A percentile compares a stretch with the other conserved stretches of the same genome.
phyloP scores from a whole-genome alignment of 2,113 vertebrate species.

The Thunnus maccoyii region DNA sequence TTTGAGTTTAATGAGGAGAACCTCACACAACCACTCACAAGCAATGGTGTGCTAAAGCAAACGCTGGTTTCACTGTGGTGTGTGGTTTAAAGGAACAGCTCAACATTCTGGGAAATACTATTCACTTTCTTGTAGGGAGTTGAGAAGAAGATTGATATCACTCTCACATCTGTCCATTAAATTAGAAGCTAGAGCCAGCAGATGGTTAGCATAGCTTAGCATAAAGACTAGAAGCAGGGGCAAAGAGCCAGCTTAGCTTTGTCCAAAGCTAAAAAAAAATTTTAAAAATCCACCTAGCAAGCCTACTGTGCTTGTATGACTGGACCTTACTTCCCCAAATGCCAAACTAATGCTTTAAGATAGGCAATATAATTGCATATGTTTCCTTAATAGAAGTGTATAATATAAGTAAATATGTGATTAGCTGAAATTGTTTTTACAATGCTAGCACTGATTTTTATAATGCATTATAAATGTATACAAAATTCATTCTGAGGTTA shows the following conservation, averaged over 20 bases:
- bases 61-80: background rate
- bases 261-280: too few relatives aligned
- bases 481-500: background rate
- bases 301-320: background rate
- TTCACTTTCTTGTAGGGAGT: background rate
- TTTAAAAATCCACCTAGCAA: too few relatives aligned
- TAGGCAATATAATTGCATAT: background rate
- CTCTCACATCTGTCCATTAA: background rate
- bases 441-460: background rate
- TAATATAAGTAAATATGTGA: background rate
- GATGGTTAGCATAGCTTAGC: too few relatives aligned
- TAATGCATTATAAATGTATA: background rate
- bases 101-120: background rate
- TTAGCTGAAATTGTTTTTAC: background rate
- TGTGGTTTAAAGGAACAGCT: background rate
- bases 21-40: background rate
- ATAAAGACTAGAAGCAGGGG: too few relatives aligned
- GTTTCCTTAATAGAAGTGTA: background rate
- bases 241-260: too few relatives aligned
- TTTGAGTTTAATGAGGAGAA: constrained; percentile 35
- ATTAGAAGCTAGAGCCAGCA: background rate
- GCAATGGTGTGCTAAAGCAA: constrained; percentile 3
- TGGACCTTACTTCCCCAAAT: background rate
- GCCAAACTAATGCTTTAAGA: background rate
- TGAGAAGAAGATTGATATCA: background rate